Evolutionary conservation across 1,140 invertebrate species (phyloP), one percentile per base, ranked within the genome.

Genomic region (Drosophila sproati): DNA sequence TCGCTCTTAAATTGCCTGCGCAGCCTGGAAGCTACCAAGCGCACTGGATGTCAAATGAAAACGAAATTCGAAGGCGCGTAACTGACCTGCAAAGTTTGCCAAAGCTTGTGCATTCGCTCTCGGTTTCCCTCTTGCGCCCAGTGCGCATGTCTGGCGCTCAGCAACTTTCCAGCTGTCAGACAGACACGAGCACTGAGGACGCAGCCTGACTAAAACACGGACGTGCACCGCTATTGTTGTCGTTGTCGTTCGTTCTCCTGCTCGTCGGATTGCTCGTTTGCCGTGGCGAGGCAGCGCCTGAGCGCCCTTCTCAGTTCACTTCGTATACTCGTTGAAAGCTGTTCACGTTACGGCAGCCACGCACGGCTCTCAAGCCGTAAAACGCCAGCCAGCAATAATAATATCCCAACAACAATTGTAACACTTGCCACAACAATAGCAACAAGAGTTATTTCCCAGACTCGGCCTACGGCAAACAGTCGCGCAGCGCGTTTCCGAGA

Each of bases 241-340:
- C 45, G 43, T 48, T 51, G 54, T 48, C 8, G 45, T 60, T 39
- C 54, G 50, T 56, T 39, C 29, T 60, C n/a, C 43, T 48, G 57
- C 57, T 76, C 69, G 73, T 76, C 51, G 32, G 8, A 12, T 34
- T 51, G 41, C 10, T 72, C 61, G 47, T 73, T 66, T 39, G 67
- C 61, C 59, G 43, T 51, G 45, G 62, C 64, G 39, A 47, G 31
- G 45, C 55, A 28, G 34, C 47, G 60, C 28, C 60, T 28, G 50
- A 29, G 74, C 61, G 56, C 66, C 62, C 70, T 77, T 62, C 63
- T 80, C 82, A 91, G 90, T 91, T 70, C 77, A 85, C 82, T 86
- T 89, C 83, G 86, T 83, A 79, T 81, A 82, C 80, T 91, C 86
- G 78, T 86, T 73, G 90, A 76, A 87, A 91, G 78, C 82, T 90